Evolutionary conservation across 64 coral and sea anemone genomes (phyloP).

Genomic region (Montipora sp.): DNA sequence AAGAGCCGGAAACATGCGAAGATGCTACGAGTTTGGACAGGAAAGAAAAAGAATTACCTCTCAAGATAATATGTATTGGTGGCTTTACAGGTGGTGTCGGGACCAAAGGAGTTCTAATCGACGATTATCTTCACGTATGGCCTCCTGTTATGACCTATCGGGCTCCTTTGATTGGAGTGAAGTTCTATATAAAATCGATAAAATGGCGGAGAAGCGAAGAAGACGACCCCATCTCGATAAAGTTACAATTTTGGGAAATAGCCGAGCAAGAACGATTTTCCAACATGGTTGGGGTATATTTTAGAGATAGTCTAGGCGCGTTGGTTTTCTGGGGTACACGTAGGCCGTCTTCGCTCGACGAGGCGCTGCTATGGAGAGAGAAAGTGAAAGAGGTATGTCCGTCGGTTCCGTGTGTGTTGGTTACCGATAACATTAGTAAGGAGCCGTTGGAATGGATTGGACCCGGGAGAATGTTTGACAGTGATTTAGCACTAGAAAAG

Average conservation of each 20-base stretch:
- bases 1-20: conserved; percentile 13
- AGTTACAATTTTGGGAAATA: conserved; percentile 66
- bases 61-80: conserved; percentile 68
- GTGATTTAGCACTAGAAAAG: conserved; percentile 55
- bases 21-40: neutral
- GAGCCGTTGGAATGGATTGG: conserved; percentile 59
- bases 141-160: conserved; percentile 39
- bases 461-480: conserved; percentile 58
- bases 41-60: neutral
- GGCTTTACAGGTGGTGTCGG: conserved; percentile 53
- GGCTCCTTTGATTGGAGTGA: conserved; percentile 43
- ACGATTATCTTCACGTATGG: conserved; percentile 69
- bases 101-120: conserved; percentile 43
- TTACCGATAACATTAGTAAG: conserved; percentile 62
- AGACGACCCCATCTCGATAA: conserved; percentile 14
- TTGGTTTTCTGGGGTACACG: conserved; percentile 71
- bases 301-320: conserved; percentile 46
- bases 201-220: conserved; percentile 35
- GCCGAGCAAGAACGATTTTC: conserved; percentile 62
- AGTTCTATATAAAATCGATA: conserved; percentile 40
- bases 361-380: conserved; percentile 48
- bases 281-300: conserved; percentile 27
- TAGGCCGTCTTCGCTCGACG: conserved; percentile 48
- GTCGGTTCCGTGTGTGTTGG: conserved; percentile 44
- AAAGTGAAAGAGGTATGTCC: conserved; percentile 33